Base-by-base conservation (phyloP, 2,797 vertebrate genomes). In the Crenichthys baileyi region DNA sequence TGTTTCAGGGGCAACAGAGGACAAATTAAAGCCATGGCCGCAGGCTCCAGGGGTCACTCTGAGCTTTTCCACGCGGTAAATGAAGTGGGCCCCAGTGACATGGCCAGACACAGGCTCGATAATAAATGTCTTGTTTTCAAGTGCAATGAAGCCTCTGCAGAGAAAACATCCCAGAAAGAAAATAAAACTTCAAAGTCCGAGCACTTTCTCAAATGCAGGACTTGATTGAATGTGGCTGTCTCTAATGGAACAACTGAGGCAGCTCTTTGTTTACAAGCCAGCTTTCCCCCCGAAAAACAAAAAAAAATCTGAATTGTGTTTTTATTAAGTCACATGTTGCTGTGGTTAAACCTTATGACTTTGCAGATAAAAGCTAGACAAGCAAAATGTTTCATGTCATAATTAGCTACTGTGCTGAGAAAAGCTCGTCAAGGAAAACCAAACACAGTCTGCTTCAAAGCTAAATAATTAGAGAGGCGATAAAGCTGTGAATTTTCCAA, bases 111-210 rank as follows among this genome's bases (percentile, higher is more conserved):
- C 79, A 0, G 98, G 97, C 93, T 99, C 97, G 73, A 99, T 94
- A 87, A 98, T 76, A 84, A 97, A 97, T 80, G 96, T 96, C 94
- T 91, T 95, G 93, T 97, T 96, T 93, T 92, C 96, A 85, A 98
- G 94, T n/a, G 91, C 90, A 87, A 99, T 95, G 91, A 99, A 95
- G 86, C 98, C 98, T 96, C 98, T 99, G 93, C 41, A 80, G 90
- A 90, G 78, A 87, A 44, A 87, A 70, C 58, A 83, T 79, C 13
- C 39, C 26, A 84, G 79, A 29, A 72, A 72, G 51, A 82, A 79
- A 84, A 89, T 78, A 85, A 81, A 87, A 75, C 83, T 72, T 84
- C 76, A 78, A 76, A 83, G 76, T 58, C 70, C 9, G 67, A 79
- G 56, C 74, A 79, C 51, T 86, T 73, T 81, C 72, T 77, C 48